Evolutionary conservation across 2,797 vertebrate species (phyloP).

Genomic region (Lutjanus argentimaculatus): DNA sequence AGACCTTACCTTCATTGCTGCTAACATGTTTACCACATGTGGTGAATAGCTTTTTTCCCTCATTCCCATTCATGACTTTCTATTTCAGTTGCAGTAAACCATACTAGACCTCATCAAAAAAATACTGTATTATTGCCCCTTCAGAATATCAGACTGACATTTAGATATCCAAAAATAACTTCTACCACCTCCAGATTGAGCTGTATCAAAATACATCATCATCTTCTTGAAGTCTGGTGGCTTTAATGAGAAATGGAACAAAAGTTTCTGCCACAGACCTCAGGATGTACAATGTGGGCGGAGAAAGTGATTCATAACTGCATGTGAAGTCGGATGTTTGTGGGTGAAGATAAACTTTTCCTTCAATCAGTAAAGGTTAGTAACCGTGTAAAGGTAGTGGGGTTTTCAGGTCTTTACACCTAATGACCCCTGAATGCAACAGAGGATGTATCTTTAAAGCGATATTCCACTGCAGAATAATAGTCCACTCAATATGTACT

Average conservation of each 20-base stretch:
- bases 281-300: conserved; percentile 6
- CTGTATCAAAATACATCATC: background rate
- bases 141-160: conserved; percentile 10
- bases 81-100: background rate
- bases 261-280: background rate
- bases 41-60: too few relatives aligned
- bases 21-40: background rate
- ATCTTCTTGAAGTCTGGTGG: background rate
- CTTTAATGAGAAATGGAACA: background rate
- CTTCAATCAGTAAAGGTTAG: conserved; percentile 28
- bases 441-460: too few relatives aligned
- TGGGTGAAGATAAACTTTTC: background rate
- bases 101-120: background rate
- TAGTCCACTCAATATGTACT: too few relatives aligned
- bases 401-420: too few relatives aligned
- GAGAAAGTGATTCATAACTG: conserved; percentile 21
- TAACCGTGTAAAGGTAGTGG: background rate
- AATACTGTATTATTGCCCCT: background rate
- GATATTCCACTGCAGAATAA: too few relatives aligned
- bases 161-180: conserved; percentile 2
- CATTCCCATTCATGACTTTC: background rate
- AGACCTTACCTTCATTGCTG: background rate
- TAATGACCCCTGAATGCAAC: too few relatives aligned
- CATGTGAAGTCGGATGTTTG: conserved; percentile 15
- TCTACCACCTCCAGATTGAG: background rate